Percentiles rank a stretch among this genome's conserved stretches.
Evolutionary conservation across 2,888 invertebrate species (phyloP).

Genomic region (Rhimphoctona megacephalus): DNA sequence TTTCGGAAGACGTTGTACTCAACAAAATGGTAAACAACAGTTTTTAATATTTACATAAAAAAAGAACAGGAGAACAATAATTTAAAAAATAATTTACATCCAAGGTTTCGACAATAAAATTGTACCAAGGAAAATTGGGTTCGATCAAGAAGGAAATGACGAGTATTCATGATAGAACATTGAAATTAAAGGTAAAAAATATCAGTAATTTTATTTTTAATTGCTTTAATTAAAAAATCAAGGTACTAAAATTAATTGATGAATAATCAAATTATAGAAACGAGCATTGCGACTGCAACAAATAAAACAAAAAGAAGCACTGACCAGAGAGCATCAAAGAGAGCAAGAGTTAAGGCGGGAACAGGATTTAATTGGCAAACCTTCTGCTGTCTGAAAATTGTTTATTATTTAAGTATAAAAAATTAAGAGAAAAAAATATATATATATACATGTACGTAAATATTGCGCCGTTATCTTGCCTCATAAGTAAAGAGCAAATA

Average conservation of each 20-base stretch:
- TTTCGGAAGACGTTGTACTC: slow-evolving; percentile 78
- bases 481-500: slow-evolving; percentile 16
- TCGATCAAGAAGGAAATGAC: slow-evolving; percentile 85
- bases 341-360: slow-evolving; percentile 82
- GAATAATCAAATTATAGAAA: slow-evolving; percentile 79
- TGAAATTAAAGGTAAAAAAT: slow-evolving; percentile 83
- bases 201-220: background rate
- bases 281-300: slow-evolving; percentile 84
- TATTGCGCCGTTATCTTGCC: slow-evolving; percentile 44
- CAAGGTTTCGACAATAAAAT: slow-evolving; percentile 82
- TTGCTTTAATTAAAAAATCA: background rate
- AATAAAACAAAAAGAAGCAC: slow-evolving; percentile 83
- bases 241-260: background rate
- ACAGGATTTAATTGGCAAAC: slow-evolving; percentile 81
- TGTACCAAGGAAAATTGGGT: slow-evolving; percentile 84
- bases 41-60: background rate
- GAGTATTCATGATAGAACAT: slow-evolving; percentile 83
- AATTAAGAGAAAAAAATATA: slow-evolving; percentile 1
- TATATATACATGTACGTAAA: background rate
- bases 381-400: slow-evolving; percentile 25
- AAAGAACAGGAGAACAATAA: background rate
- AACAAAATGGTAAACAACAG: slow-evolving; percentile 83
- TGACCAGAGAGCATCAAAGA: slow-evolving; percentile 79
- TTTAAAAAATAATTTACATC: background rate
- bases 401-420: slow-evolving; percentile 16